Evolutionary conservation across 2,888 invertebrate species (phyloP), one percentile per base, ranked within the genome.

Genomic region (Arctia plantaginis): DNA sequence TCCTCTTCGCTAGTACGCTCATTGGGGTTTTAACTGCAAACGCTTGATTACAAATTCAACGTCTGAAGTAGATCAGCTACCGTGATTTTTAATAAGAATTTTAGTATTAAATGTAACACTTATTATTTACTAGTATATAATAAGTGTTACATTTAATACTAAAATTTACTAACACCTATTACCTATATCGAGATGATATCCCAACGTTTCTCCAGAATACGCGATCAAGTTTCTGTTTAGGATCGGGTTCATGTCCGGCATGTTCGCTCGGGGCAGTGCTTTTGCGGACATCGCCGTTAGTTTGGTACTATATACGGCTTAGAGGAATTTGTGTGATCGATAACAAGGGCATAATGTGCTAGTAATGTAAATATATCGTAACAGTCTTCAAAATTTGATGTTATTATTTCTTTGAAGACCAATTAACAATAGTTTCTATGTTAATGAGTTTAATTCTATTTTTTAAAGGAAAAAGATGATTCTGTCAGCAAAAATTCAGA

Each of bases 191-290:
- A 44, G 69, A 3, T 59, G 33, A 55, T 33, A 30, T 73, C 66
- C 30, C 51, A 65, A 6, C 8, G 41, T 41, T 39, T 18, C 18
- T 3, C 44, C 77, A 77, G 85, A 84, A 86, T 86, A 84, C 39
- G 51, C 55, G n/a, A 44, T 35, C 59, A 72, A 74, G 80, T 76
- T 77, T 76, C 77, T 81, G 78, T 85, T 85, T 80, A 85, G 84
- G 84, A 82, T 76, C 82, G 78, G 83, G 78, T 73, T 79, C 86
- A 83, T 87, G 89, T 88, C 87, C 78, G 80, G 74, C 85, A 82
- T 89, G 89, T 88, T 85, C 74, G 88, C 89, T 82, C 76, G 82
- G 75, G 86, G 87, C 85, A 77, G 74, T 82, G 83, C 83, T 85
- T 84, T 84, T 82, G 85, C 85, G 80, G 82, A 85, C 83, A 84